phyloP scores from a whole-genome alignment of 2,888 invertebrate genomes.

The Erebia aethiops region DNA sequence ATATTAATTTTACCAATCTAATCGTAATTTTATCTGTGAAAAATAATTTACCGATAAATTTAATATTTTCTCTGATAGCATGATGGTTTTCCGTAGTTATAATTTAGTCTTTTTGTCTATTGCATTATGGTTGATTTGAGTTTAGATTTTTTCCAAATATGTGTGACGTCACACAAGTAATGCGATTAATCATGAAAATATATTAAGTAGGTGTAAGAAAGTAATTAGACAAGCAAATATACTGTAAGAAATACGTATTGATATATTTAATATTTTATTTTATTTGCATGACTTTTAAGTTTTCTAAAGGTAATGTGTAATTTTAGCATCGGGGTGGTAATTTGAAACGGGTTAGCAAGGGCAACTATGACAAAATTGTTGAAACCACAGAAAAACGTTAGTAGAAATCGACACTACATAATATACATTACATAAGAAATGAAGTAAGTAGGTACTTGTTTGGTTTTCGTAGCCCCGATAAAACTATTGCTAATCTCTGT shows the following conservation, averaged over 20 bases:
- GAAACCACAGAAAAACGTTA: neutral
- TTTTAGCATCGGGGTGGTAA: neutral
- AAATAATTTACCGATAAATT: constrained; percentile 35
- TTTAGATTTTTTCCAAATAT: neutral
- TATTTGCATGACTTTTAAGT: neutral
- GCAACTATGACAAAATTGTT: neutral
- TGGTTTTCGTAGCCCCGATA: neutral
- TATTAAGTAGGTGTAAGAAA: too few relatives aligned
- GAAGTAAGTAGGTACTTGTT: too few relatives aligned
- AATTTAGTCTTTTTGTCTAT: neutral
- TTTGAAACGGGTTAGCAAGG: neutral
- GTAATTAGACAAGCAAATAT: neutral
- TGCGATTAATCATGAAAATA: too few relatives aligned
- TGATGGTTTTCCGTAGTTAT: neutral
- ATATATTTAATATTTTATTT: neutral
- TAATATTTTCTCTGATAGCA: constrained; percentile 31
- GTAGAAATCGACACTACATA: neutral
- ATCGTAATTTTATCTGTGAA: constrained; percentile 28
- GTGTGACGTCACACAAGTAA: neutral
- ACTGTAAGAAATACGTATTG: neutral
- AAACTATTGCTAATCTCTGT: neutral
- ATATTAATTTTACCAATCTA: constrained; percentile 23
- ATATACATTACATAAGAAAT: too few relatives aligned
- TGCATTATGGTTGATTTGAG: neutral
- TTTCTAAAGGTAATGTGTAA: neutral